Base-by-base conservation (phyloP, 2,113 vertebrate species). In the Rynchops niger region DNA sequence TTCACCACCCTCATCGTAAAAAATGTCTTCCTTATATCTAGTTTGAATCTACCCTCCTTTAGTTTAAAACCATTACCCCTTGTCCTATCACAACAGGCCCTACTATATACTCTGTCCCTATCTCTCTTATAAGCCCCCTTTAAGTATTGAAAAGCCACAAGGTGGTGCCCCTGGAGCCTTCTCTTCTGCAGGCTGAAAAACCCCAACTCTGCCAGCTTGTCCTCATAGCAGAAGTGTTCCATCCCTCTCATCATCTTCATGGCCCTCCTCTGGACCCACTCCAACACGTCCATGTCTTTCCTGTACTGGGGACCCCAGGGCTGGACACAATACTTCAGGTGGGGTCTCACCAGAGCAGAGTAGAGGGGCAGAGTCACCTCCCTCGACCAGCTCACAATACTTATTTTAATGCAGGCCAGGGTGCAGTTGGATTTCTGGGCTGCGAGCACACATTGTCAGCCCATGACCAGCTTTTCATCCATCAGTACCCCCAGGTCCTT, bases 331-430 rank as follows among this genome's bases (percentile, higher is more conserved):
- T 34, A 38, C n/a, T 11, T 10, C 59, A 38, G n/a, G 15, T 17
- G n/a, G n/a, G 11, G 26, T 63, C 61, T 29, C 38, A 63, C 17
- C 11, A 20, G 61, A 40, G 38, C 17, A 13, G 11, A 40, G 7
- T 9, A 62, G n/a, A 23, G 9, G 61, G 15, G 36, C 11, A 12
- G 36, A 63, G 38, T 63, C 61, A 8, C 40, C 20, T 56, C 16
- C 15, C 17, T 74, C 1, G 2, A 13, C 34, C 26, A 17, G 34
- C 42, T 61, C 34, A 10, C 20, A 34, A 49, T 0, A 0, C 11
- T 17, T 3, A 15, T 47, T 36, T 29, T 36, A 56, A 61, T 61
- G 43, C 26, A 38, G 19, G 20, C 32, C n/a, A 61, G 42, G 19
- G 18, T 14, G 10, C 0, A 1, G 6, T 6, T 49, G 34, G 26